Evolutionary conservation across 2,797 vertebrate genomes (phyloP), one percentile per base, ranked within the genome.

Genomic region (Micromesistius poutassou): DNA sequence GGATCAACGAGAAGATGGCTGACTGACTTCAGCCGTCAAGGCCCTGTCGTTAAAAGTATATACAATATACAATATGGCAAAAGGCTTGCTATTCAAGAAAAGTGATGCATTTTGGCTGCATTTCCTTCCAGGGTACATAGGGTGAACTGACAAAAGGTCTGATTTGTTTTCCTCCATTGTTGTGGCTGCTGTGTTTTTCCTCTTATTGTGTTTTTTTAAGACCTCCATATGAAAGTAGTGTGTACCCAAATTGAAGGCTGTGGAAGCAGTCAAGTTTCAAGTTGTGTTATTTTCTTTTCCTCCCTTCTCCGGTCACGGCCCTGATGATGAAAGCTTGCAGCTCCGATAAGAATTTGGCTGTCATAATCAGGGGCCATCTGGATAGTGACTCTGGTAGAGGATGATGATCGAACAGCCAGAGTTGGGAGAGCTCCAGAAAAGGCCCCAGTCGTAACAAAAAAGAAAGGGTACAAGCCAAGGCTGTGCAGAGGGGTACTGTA

Each of bases 281-380:
- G 50, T 55, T 22, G 50, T 22, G 50, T 55, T 55, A 19, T 55
- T 55, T 22, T 55, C 19, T 55, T 55, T 55, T 22, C 16, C 4
- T 55, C 19, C 16, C 50, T 90, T 90, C 86, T 91, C 92, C 86
- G 89, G 86, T 89, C 89, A 84, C 82, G 80, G 83, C 82, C 86
- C 88, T 89, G 89, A 88, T 90, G 87, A 89, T 87, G 86, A 90
- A 90, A 90, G 89, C 89, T 90, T 85, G 83, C 87, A 89, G 88
- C 82, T 84, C 84, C 78, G 81, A 81, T 85, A 85, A 90, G 89
- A 91, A 88, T 87, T 90, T 90, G 83, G 83, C 88, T 87, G 87
- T 89, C 82, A 84, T 80, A 86, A 83, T 33, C 79, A 76, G 87
- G 62, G 83, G 83, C 90, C 88, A 90, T 92, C 86, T 89, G 91